Base-by-base conservation (phyloP, 2,113 vertebrate species). In the Thinocorus orbignyianus region DNA sequence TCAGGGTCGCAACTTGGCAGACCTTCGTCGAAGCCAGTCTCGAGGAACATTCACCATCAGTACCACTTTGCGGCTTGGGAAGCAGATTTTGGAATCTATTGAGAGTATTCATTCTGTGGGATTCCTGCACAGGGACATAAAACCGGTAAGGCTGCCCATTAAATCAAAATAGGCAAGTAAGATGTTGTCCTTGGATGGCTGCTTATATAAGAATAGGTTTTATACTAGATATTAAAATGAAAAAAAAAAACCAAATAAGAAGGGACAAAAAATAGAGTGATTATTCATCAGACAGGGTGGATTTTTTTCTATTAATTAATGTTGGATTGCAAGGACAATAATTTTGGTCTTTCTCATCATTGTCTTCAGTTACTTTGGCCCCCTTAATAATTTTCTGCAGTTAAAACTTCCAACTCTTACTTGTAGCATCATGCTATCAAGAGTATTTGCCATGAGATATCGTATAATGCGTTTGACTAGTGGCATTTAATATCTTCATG, bases 101-200 rank as follows among this genome's bases (percentile, higher is more conserved):
- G 99, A 99, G 97, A 99, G 99, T 98, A 99, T 99, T 96, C 99
- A 99, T 98, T 99, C 99, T 23, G 99, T 99, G 46, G 99, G 99
- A 86, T 99, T 99, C 94, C 97, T 99, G 96, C 99, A 99, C 92
- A 98, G 99, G 31, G 99, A 99, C 97, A 99, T 99, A 97, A 99
- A 99, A 98, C 99, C 99, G 54, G 99, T 99, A 97, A 98, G 99
- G 81, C 46, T 78, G 7, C 48, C 66, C 52, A 35, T 93, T 80
- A 49, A 76, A 68, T 72, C 55, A 64, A 54, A 94, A 31, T 35
- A 90, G 22, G 33, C 41, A 95, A 84, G 55, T 64, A 48, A 44
- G 65, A 57, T 54, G 39, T 61, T 55, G 46, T 22, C 83, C 14
- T 85, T 61, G 87, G 33, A 33, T 77, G 51, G 22, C 51, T 73